These are phyloP conservation scores for Tachina grossa DNA, from an alignment of 2,888 invertebrate species.

Conservation along the genomic window DNA sequence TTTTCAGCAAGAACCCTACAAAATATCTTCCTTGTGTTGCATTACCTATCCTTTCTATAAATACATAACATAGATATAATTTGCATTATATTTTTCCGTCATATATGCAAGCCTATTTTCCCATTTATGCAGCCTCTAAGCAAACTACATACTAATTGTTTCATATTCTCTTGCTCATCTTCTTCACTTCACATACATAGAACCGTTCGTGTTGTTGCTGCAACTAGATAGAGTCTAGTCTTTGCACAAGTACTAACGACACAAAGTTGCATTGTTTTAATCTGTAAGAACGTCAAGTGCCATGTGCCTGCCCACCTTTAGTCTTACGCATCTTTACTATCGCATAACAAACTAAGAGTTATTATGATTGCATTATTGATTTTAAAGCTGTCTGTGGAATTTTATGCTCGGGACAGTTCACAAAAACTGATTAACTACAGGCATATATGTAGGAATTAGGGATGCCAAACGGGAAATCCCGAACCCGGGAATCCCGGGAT, in stretches of 20 bases:
- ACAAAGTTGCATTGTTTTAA: not conserved
- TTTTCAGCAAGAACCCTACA: no score
- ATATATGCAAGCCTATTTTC: constrained; percentile 39
- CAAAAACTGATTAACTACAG: no score
- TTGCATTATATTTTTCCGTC: no score
- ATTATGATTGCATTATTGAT: not conserved
- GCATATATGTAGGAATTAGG: no score
- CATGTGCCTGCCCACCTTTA: constrained; percentile 3
- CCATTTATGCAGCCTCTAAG: constrained; percentile 53
- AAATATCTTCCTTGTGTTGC: no score
- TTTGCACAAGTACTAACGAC: not conserved
- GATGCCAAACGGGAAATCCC: no score
- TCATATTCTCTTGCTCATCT: not conserved
- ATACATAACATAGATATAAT: no score
- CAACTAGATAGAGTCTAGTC: not conserved
- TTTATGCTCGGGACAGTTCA: not conserved
- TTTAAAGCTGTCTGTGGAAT: not conserved
- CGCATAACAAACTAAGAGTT: not conserved
- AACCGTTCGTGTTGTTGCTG: no score
- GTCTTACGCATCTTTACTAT: not conserved
- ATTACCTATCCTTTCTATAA: no score
- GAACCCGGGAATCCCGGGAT: no score
- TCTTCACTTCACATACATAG: no score
- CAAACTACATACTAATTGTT: constrained; percentile 8
- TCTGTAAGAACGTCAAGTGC: not conserved